Percentiles rank a stretch among this genome's conserved stretches.
Conservation (phyloP, 2,888 invertebrate genomes). For the Orthonevra nobilis region DNA sequence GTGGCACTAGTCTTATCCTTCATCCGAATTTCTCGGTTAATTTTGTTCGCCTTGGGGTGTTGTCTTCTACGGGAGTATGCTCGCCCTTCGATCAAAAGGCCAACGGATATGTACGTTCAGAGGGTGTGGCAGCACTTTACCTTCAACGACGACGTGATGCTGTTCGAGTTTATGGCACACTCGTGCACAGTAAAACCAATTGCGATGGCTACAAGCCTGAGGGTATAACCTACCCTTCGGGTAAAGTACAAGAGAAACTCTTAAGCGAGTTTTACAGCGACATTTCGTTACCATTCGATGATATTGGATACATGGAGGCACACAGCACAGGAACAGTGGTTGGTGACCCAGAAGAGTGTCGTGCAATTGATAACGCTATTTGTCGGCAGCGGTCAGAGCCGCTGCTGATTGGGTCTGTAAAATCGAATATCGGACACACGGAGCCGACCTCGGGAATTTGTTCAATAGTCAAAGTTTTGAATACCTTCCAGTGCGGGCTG, state of each 20-base stretch:
- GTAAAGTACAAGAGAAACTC: constrained; percentile 82
- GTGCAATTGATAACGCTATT: constrained; percentile 88
- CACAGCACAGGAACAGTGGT: constrained; percentile 89
- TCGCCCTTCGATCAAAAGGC: constrained; percentile 91
- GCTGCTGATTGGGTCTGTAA: constrained; percentile 90
- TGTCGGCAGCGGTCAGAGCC: constrained; percentile 86
- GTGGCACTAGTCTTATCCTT: constrained; percentile 89
- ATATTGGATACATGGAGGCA: constrained; percentile 89
- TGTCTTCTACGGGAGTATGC: constrained; percentile 90
- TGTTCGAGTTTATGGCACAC: constrained; percentile 83
- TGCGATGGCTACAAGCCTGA: constrained; percentile 86
- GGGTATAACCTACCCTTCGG: constrained; percentile 84
- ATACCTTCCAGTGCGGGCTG: constrained; percentile 88
- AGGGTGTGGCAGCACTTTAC: constrained; percentile 85
- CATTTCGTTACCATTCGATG: constrained; percentile 84
- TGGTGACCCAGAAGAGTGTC: constrained; percentile 93
- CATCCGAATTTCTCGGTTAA: constrained; percentile 92
- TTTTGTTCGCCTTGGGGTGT: constrained; percentile 86
- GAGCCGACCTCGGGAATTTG: constrained; percentile 91
- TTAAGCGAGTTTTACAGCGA: constrained; percentile 84
- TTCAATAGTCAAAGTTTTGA: constrained; percentile 87
- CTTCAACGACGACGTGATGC: constrained; percentile 86
- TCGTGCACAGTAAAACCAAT: constrained; percentile 87
- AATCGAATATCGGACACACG: constrained; percentile 94
- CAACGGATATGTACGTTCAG: constrained; percentile 89